Base-by-base conservation (phyloP, 23 tunicate species). In the Diplosoma virens region DNA sequence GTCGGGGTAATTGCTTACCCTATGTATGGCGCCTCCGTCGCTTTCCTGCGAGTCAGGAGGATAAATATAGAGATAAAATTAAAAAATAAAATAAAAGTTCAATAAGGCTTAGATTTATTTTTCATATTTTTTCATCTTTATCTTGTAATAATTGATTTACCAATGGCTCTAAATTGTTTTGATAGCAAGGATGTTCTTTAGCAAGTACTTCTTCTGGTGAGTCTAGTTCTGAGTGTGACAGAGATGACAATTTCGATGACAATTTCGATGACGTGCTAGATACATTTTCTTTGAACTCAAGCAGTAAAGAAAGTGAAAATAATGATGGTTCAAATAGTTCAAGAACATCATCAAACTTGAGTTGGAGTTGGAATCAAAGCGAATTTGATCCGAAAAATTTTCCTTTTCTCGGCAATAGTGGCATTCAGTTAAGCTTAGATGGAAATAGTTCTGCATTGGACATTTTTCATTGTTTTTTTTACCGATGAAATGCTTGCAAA, bases 291-390 rank as follows among this genome's bases (percentile, higher is more conserved):
- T 21, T 56, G 18, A 56, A 56, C 64, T 56, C 24, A 56, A 56
- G 64, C 64, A 41, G 50, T 14, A 41, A 41, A 7, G 64, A 56
- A n/a, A 56, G 25, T 9, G 64, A 56, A 56, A 56, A 21, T n/a
- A 23, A 56, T 56, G 64, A 56, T 18, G 22, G 25, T 45, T 16
- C 11, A 56, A 56, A 18, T 56, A 18, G 24, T 56, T 56, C 64
- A 18, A 56, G 5, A 21, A 16, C 64, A 56, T 21, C 20, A 56
- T 21, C 21, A 56, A 56, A 56, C 24, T 14, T 56, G 64, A 56
- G 24, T n/a, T 56, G 64, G 64, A 56, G 25, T n/a, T 56, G 64
- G 64, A 56, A 6, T 56, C 64, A 56, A 56, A n/a, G 22, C 20
- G 64, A 56, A 56, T 23, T 56, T 56, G 22, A 56, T 56, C 6